Conservation (phyloP, 2,113 vertebrate species). For the Asarcornis scutulata region DNA sequence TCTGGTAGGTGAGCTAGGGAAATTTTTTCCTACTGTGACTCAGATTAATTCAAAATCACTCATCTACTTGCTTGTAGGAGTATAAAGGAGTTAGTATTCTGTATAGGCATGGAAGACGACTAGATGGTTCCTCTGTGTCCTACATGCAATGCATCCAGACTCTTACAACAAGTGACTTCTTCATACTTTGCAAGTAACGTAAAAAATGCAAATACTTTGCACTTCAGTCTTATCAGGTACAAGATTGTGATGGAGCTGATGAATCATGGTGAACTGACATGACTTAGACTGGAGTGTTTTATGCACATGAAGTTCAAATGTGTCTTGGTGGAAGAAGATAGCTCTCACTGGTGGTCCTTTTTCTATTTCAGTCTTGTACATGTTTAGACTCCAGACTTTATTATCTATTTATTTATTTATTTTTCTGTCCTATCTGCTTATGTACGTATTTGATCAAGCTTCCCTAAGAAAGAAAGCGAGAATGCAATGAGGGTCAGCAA, state of each 20-base stretch:
- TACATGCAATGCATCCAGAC: not conserved
- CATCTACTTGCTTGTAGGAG: not conserved
- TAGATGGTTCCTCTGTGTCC: not conserved
- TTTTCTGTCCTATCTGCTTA: not conserved
- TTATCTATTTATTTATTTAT: not conserved
- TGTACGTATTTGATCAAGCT: not conserved
- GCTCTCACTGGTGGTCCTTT: not conserved
- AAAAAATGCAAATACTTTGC: not conserved
- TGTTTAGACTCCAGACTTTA: not conserved
- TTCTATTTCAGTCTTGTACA: not conserved
- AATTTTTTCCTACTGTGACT: not conserved
- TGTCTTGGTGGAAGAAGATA: not conserved
- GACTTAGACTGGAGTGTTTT: not conserved
- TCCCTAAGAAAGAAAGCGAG: not conserved
- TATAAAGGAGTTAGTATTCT: not conserved
- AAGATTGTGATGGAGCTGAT: not conserved
- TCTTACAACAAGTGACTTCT: not conserved
- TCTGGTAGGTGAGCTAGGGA: not conserved
- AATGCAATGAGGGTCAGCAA: not conserved
- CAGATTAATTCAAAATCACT: not conserved
- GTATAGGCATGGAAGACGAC: not conserved
- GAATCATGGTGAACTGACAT: not conserved
- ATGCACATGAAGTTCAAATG: not conserved
- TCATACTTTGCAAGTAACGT: not conserved
- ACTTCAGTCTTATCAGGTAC: not conserved